Evolutionary conservation across 2,888 invertebrate genomes (phyloP).

Genomic region (Rhynchonema sp.): DNA sequence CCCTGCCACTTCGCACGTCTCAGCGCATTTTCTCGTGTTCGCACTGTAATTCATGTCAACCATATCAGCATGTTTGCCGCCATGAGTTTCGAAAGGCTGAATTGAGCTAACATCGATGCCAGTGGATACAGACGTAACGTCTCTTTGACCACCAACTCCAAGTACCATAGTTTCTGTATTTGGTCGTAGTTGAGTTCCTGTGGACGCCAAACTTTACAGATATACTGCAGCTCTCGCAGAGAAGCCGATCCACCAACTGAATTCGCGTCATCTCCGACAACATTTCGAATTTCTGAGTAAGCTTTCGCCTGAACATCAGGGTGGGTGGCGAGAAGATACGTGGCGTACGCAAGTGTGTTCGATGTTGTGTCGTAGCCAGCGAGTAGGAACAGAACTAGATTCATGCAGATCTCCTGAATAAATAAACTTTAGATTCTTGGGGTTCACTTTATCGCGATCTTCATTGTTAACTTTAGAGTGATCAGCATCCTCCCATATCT

Average conservation of each 20-base stretch:
- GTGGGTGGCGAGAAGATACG: constrained; percentile 32
- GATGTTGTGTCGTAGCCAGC: constrained; percentile 35
- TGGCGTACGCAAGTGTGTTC: constrained; percentile 32
- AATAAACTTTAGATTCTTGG: background rate
- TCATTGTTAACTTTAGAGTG: too few relatives aligned
- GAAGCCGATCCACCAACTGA: background rate
- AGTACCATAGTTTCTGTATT: background rate
- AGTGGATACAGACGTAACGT: background rate
- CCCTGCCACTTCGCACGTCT: background rate
- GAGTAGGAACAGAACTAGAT: constrained; percentile 17
- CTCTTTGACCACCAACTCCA: background rate
- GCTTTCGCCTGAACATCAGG: constrained; percentile 30
- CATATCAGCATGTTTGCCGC: too few relatives aligned
- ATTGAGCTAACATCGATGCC: background rate
- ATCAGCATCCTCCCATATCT: too few relatives aligned
- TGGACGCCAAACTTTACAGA: background rate
- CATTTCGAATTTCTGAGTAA: constrained; percentile 25
- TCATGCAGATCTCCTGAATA: constrained; percentile 14
- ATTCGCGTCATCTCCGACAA: background rate
- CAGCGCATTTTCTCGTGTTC: background rate
- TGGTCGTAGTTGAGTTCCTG: background rate
- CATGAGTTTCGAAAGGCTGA: too few relatives aligned
- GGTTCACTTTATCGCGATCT: too few relatives aligned
- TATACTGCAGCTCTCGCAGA: background rate
- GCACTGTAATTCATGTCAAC: too few relatives aligned